A percentile compares a stretch with the other conserved stretches of the same genome.
These are phyloP conservation scores for Scaptomyza reducta DNA, from an alignment of 2,888 invertebrate species.

Conservation along the genomic window DNA sequence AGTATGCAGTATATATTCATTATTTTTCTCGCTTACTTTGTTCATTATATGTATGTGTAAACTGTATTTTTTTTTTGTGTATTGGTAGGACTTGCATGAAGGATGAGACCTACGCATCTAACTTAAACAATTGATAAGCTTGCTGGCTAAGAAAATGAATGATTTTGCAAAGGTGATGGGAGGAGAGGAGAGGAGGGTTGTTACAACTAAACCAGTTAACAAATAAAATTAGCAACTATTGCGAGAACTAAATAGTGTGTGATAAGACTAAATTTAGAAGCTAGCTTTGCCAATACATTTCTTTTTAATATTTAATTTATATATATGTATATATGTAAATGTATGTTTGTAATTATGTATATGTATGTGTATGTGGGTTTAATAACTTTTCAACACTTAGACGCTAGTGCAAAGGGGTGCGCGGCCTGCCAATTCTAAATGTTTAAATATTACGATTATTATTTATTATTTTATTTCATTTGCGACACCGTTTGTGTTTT, in stretches of 20 bases:
- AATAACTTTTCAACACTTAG: conserved; percentile 76
- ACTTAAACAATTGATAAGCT: conserved; percentile 59
- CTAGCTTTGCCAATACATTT: conserved; percentile 63
- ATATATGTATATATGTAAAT: neutral
- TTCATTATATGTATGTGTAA: conserved; percentile 25
- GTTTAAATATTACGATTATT: conserved; percentile 48
- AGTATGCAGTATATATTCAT: conserved; percentile 48
- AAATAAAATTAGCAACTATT: conserved; percentile 74
- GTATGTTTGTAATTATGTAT: conserved; percentile 9
- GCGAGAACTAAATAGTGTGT: conserved; percentile 76
- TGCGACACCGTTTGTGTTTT: conserved; percentile 37
- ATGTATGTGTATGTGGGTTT: conserved; percentile 28
- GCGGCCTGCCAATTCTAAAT: conserved; percentile 67
- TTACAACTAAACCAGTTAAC: conserved; percentile 63
- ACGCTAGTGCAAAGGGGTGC: conserved; percentile 75
- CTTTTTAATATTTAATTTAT: conserved; percentile 13
- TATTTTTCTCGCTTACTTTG: conserved; percentile 29
- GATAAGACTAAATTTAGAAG: conserved; percentile 66
- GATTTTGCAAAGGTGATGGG: conserved; percentile 5
- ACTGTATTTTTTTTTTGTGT: conserved; percentile 28
- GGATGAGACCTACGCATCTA: conserved; percentile 34
- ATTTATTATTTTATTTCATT: conserved; percentile 22
- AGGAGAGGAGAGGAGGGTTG: neutral
- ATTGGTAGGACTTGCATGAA: conserved; percentile 57
- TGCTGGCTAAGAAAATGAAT: conserved; percentile 41